Percentiles rank a stretch among this genome's conserved stretches.
Conservation (phyloP, 2,888 invertebrate species). For the Diadegma fenestrale region DNA sequence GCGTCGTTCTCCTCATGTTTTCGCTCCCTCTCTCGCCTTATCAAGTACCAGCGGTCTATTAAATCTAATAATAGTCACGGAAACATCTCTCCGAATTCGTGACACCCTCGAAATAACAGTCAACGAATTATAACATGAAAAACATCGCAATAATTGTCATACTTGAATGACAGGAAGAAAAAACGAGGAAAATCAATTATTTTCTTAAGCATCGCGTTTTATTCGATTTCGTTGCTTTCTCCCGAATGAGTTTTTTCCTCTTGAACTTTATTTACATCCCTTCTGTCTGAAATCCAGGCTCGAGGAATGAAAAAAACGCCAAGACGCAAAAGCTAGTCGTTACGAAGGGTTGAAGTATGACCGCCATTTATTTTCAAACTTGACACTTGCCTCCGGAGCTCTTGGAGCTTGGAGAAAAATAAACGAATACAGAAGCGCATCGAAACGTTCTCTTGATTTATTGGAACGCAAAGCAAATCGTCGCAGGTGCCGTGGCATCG, state of each 20-base stretch:
- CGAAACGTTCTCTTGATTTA: slow-evolving; percentile 70
- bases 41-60: slow-evolving; percentile 37
- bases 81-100: slow-evolving; percentile 23
- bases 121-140: slow-evolving; percentile 15
- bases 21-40: neutral
- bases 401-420: slow-evolving; percentile 18
- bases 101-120: neutral
- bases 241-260: neutral
- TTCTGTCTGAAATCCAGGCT: neutral
- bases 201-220: neutral
- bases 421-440: slow-evolving; percentile 66
- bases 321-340: slow-evolving; percentile 60
- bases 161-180: neutral
- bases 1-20: slow-evolving; percentile 27
- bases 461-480: slow-evolving; percentile 56
- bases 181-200: neutral
- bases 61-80: slow-evolving; percentile 40
- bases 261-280: neutral
- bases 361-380: slow-evolving; percentile 78
- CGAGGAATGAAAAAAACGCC: neutral
- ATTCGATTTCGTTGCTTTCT: neutral
- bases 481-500: slow-evolving; percentile 60
- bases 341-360: slow-evolving; percentile 78
- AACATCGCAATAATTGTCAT: neutral
- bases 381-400: slow-evolving; percentile 58